phyloP scores from a whole-genome alignment of 2,797 vertebrate species.

The Tenualosa ilisha region DNA sequence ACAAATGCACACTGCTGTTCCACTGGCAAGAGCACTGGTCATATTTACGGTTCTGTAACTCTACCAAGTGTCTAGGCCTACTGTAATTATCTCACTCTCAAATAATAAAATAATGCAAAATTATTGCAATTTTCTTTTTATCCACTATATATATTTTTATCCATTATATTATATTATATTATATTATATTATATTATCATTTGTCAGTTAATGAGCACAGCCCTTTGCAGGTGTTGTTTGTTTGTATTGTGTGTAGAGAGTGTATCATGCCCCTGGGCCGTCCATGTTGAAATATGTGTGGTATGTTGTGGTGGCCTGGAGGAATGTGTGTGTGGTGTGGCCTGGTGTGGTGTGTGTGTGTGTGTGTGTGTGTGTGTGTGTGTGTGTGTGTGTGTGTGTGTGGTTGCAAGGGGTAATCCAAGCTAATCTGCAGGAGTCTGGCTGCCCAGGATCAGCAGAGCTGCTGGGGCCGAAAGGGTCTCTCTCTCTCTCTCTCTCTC shows the following conservation, averaged over 20 bases:
- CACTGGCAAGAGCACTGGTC: no score
- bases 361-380: not conserved
- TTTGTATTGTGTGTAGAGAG: not conserved
- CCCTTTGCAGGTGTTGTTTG: no score
- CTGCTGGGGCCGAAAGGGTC: not conserved
- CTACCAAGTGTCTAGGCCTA: no score
- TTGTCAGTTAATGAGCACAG: not conserved
- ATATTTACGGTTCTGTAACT: no score
- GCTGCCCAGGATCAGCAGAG: not conserved
- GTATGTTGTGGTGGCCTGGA: not conserved
- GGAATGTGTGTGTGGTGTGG: not conserved
- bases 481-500: not conserved
- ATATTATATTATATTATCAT: not conserved
- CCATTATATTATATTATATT: no score
- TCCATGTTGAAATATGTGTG: not conserved
- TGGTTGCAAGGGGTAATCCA: conserved; percentile 2
- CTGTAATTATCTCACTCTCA: not conserved
- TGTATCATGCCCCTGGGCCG: not conserved
- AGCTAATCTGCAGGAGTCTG: not conserved
- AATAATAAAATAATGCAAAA: not conserved
- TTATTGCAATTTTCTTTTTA: no score
- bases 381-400: not conserved
- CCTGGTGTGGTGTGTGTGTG: not conserved
- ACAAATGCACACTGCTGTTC: no score
- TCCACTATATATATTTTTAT: no score